Evolutionary conservation across 2,113 vertebrate species (phyloP).

Genomic region (Haplochromis burtoni): DNA sequence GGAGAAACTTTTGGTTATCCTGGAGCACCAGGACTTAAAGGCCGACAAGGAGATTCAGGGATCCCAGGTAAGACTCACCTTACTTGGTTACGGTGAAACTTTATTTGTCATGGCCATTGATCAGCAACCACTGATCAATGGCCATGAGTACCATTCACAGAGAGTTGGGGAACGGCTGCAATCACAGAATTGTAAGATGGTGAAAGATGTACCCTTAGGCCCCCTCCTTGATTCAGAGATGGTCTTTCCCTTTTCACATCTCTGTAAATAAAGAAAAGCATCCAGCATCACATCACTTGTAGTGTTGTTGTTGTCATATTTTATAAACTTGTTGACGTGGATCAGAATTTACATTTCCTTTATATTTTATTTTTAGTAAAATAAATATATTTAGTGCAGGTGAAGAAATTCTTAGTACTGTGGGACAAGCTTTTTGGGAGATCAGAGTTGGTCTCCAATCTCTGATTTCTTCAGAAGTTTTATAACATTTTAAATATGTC

Average conservation of each 20-base stretch:
- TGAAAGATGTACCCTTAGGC: neutral
- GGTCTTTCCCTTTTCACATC: neutral
- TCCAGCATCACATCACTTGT: neutral
- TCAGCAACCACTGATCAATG: neutral
- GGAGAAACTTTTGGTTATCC: slow-evolving; percentile 70
- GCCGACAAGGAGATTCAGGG: slow-evolving; percentile 75
- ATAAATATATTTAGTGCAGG: neutral
- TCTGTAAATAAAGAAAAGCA: neutral
- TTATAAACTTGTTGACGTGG: neutral
- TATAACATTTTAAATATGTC: neutral
- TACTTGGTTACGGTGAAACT: neutral
- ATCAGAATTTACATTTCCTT: neutral
- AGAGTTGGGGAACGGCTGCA: neutral
- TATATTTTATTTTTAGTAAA: neutral
- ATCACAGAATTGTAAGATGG: neutral
- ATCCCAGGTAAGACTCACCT: slow-evolving; percentile 69
- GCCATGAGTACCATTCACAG: neutral
- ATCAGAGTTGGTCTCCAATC: neutral
- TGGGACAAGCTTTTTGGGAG: neutral
- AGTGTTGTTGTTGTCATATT: neutral
- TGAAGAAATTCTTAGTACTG: neutral
- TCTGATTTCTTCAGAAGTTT: neutral
- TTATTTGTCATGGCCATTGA: neutral
- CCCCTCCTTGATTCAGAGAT: neutral
- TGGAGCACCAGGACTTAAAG: slow-evolving; percentile 76